Conservation (phyloP, 2,888 invertebrate species). For the Colletes collaris region DNA sequence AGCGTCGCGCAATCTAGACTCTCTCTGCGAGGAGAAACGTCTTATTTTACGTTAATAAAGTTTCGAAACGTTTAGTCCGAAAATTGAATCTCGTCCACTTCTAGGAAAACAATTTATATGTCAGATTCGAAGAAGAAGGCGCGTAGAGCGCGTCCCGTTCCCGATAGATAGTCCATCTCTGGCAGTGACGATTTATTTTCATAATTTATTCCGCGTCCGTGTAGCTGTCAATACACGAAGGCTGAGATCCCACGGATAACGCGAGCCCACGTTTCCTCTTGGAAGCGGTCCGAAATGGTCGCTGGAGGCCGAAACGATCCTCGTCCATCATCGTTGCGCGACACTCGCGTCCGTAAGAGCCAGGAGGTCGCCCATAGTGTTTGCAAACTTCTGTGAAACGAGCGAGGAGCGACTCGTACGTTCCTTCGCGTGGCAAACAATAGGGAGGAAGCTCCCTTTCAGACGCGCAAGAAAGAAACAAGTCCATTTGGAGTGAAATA, state of each 20-base stretch:
- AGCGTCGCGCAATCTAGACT: no score
- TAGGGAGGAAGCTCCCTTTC: constrained; percentile 61
- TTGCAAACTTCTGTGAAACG: constrained; percentile 69
- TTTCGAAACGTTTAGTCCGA: no score
- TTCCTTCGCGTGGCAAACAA: constrained; percentile 62
- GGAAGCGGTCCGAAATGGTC: neutral
- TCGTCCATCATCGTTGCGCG: constrained; percentile 54
- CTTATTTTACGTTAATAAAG: no score
- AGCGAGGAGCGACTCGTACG: constrained; percentile 16
- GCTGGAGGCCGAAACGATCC: constrained; percentile 21
- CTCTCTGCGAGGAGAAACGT: no score
- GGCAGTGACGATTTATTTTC: constrained; percentile 58
- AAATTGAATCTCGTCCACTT: no score
- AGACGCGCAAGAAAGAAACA: constrained; percentile 45
- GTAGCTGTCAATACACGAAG: constrained; percentile 57
- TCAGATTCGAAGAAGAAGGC: neutral
- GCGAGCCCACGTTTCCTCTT: constrained; percentile 23
- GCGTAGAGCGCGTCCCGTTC: constrained; percentile 11
- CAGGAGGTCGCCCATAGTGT: constrained; percentile 50
- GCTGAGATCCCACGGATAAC: constrained; percentile 53
- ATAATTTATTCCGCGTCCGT: constrained; percentile 61
- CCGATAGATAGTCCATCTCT: constrained; percentile 45
- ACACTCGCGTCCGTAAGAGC: constrained; percentile 11
- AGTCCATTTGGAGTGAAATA: constrained; percentile 60
- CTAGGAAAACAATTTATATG: neutral